These are phyloP conservation scores for Phataginus tricuspis DNA, from an alignment of 2,797 vertebrate species.

Conservation along the genomic window DNA sequence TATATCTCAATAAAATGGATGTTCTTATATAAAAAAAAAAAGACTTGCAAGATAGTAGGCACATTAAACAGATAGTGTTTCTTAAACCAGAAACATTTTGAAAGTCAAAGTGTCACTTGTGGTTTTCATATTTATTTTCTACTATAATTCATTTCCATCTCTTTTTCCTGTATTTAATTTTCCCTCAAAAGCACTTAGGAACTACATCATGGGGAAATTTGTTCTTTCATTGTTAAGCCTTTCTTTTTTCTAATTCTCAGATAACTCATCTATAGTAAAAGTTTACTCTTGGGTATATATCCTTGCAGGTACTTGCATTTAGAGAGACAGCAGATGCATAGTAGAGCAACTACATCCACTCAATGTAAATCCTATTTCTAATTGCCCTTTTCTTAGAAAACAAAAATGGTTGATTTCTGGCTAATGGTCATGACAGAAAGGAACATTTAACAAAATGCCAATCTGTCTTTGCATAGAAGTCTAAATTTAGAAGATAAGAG, in stretches of 20 bases:
- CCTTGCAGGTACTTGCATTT: slow-evolving; percentile 16
- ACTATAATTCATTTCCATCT: background rate
- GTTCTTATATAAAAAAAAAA: background rate
- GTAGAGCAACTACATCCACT: background rate
- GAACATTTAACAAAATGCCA: background rate
- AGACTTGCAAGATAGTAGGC: background rate
- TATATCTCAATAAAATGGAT: background rate
- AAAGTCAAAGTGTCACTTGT: background rate
- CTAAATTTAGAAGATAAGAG: background rate
- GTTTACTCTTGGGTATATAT: background rate
- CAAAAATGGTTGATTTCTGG: background rate
- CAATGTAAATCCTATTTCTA: background rate
- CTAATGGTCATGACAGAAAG: background rate
- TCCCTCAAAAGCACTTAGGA: background rate
- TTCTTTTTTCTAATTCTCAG: slow-evolving; percentile 38
- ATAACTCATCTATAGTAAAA: background rate
- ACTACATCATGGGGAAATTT: background rate
- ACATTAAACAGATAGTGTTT: background rate
- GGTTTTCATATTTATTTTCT: slow-evolving; percentile 3
- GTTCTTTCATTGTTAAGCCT: background rate
- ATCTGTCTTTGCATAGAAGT: background rate
- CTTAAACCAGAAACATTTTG: background rate
- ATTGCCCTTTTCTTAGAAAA: background rate
- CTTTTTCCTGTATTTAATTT: background rate
- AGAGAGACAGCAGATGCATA: background rate